Evolutionary conservation across 2,797 vertebrate genomes (phyloP), one percentile per base, ranked within the genome.

Genomic region (Semotilus atromaculatus): DNA sequence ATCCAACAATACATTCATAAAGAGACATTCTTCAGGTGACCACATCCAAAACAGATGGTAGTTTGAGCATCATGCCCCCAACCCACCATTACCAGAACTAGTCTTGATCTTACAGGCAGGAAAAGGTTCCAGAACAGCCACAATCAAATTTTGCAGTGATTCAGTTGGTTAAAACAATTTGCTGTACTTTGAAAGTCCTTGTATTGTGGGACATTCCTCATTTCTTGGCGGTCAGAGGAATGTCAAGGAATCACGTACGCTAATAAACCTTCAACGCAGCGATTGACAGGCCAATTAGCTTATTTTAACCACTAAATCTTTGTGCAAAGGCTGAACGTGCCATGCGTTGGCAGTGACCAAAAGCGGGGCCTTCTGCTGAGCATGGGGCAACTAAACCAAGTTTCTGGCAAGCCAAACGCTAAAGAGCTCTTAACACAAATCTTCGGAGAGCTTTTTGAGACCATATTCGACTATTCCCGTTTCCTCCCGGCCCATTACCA

Each of bases 161-260:
- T 93, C 90, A 86, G 89, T 91, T 91, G 90, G 89, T 93, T 92
- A 92, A 93, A 94, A 93, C 43, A 73, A 43, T 19, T 4, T 0
- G 5, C 23, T 78, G 51, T 74, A 82, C 81, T 45, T 89, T 36
- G n/a, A 67, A 89, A 89, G 89, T 90, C 85, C 80, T 73, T 55
- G 31, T 1, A 86, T 89, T 48, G 19, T 1, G 7, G 38, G 53
- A 36, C 68, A 73, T 82, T 74, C 53, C 51, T 81, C n/a, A 0
- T 81, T 23, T 19, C 80, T 70, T 70, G 66, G 26, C 0, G 23
- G 36, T 70, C 51, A 23, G 34, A 73, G 55, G 80, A 82, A 82
- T 73, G 80, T 81, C 80, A 60, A 80, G 78, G 78, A 80, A 18
- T 53, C 7, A 0, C 0, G 75, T 78, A 85, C 72, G 23, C 85